Percentiles rank a stretch among this genome's conserved stretches.
Evolutionary conservation across 2,888 invertebrate species (phyloP).

Genomic region (Azorinus chamasolen): DNA sequence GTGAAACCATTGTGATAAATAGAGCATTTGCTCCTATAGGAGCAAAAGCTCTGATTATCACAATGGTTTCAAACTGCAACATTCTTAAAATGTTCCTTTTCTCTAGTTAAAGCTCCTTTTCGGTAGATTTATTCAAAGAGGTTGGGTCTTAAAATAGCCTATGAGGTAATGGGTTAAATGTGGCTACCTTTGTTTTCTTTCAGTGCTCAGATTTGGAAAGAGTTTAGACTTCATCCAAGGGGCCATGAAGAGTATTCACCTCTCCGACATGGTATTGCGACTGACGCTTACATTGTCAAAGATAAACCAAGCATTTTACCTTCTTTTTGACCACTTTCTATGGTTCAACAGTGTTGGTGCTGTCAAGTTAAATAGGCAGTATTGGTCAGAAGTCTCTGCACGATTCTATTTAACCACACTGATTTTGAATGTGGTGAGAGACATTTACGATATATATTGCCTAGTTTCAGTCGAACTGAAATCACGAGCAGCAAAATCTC

Average conservation of each 20-base stretch:
- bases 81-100: too few relatives aligned
- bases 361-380: slow-evolving; percentile 90
- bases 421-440: slow-evolving; percentile 92
- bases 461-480: slow-evolving; percentile 68
- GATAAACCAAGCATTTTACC: slow-evolving; percentile 92
- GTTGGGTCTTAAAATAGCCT: too few relatives aligned
- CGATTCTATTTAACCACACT: slow-evolving; percentile 95
- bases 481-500: slow-evolving; percentile 41
- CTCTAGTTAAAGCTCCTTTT: too few relatives aligned
- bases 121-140: too few relatives aligned
- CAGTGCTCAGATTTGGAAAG: slow-evolving; percentile 95
- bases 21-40: too few relatives aligned
- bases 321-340: slow-evolving; percentile 94
- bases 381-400: slow-evolving; percentile 90
- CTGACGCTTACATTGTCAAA: slow-evolving; percentile 92
- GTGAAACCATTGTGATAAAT: too few relatives aligned
- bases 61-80: too few relatives aligned
- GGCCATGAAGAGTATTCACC: slow-evolving; percentile 91
- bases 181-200: slow-evolving; percentile 77
- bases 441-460: slow-evolving; percentile 91
- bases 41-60: too few relatives aligned
- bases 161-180: too few relatives aligned
- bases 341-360: slow-evolving; percentile 90
- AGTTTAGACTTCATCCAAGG: slow-evolving; percentile 93
- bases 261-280: slow-evolving; percentile 91